Evolutionary conservation across 2,797 vertebrate species (phyloP).

Genomic region (Tenualosa thibaudeaui): DNA sequence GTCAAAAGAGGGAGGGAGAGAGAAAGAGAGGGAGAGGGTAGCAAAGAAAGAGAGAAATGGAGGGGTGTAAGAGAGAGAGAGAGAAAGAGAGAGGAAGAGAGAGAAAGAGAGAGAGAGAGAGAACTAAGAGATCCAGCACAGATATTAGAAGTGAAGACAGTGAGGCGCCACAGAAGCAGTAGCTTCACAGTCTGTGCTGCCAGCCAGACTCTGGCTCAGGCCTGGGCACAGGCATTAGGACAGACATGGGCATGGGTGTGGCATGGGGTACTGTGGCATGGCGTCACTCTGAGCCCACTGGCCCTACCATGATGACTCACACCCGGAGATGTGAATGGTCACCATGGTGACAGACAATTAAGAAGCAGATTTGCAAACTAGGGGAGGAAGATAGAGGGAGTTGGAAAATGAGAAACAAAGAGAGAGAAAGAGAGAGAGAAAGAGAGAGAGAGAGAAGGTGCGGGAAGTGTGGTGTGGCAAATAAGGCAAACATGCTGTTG

Average conservation of each 20-base stretch:
- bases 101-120: neutral
- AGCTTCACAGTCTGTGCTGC: neutral
- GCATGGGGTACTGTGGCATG: neutral
- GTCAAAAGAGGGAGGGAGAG: neutral
- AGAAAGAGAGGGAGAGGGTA: neutral
- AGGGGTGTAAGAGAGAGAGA: neutral
- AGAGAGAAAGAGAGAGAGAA: neutral
- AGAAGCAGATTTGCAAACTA: neutral
- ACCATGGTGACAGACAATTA: constrained; percentile 28
- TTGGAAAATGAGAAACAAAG: neutral
- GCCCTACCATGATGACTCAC: neutral
- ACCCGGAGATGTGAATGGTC: neutral
- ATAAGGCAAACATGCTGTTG: neutral
- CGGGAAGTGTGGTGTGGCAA: neutral
- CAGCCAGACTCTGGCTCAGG: neutral
- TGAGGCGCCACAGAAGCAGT: neutral
- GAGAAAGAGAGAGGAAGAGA: neutral
- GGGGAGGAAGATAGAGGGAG: neutral
- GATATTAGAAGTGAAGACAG: neutral
- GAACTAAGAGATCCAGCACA: neutral
- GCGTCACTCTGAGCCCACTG: neutral
- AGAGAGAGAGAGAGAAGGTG: neutral
- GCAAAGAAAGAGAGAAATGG: constrained; percentile 14
- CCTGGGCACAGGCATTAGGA: neutral
- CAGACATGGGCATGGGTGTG: neutral